Conservation (phyloP, 2,113 vertebrate species). For the Sander lucioperca region DNA sequence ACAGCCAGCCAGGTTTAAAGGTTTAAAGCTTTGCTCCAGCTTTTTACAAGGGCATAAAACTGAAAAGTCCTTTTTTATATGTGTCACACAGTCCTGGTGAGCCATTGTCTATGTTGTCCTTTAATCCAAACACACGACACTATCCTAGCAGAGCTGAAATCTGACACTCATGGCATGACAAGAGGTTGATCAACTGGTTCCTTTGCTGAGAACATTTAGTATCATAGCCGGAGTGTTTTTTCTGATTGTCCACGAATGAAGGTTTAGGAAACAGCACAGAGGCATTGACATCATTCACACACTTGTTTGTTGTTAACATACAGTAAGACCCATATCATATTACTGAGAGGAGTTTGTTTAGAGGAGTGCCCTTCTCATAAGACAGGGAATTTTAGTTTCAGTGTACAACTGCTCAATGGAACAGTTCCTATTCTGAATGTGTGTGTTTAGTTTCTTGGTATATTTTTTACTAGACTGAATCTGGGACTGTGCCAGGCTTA, state of each 20-base stretch:
- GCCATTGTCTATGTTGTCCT: neutral
- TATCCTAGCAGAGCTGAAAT: constrained; percentile 44
- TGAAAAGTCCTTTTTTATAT: neutral
- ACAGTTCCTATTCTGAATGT: neutral
- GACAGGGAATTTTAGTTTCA: neutral
- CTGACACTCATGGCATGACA: constrained; percentile 37
- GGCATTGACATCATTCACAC: neutral
- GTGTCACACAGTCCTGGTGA: neutral
- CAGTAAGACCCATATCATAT: neutral
- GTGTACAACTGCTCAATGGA: neutral
- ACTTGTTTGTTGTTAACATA: neutral
- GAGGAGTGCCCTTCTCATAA: neutral
- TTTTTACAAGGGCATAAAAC: constrained; percentile 47
- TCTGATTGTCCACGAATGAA: neutral
- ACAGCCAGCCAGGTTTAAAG: constrained; percentile 21
- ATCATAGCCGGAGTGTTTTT: neutral
- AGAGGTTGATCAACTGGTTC: constrained; percentile 46
- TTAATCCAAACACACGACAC: constrained; percentile 26
- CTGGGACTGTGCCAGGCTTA: neutral
- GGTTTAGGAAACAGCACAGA: neutral
- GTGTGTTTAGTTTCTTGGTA: neutral
- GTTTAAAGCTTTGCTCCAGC: constrained; percentile 2
- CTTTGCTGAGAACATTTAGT: neutral
- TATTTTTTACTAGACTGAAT: neutral
- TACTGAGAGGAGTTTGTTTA: neutral